A percentile compares a stretch with the other conserved stretches of the same genome.
These are phyloP conservation scores for Dermochelys coriacea DNA, from an alignment of 2,797 vertebrate genomes.

Conservation along the genomic window DNA sequence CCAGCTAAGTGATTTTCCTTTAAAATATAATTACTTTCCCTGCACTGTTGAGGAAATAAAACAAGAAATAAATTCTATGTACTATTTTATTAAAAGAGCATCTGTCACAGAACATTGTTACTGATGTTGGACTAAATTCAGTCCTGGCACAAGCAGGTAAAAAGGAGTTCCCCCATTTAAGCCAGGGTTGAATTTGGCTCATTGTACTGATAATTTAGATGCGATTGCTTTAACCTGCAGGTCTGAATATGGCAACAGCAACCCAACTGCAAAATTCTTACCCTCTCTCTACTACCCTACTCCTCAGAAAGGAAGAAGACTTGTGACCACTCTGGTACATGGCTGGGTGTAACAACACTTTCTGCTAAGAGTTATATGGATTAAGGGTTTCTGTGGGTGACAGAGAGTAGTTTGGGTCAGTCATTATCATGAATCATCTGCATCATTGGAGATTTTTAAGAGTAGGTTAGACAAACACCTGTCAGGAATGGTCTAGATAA, in stretches of 20 bases:
- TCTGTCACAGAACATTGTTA: not conserved
- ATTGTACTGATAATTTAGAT: not conserved
- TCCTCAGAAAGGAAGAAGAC: not conserved
- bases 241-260: not conserved
- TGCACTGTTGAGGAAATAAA: constrained; percentile 36
- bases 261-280: not conserved
- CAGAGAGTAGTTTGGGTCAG: not conserved
- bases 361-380: not conserved
- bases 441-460: no score
- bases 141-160: not conserved
- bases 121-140: not conserved
- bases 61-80: not conserved
- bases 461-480: no score
- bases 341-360: not conserved
- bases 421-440: not conserved
- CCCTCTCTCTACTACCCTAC: not conserved
- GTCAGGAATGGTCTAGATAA: no score
- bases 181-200: not conserved
- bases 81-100: constrained; percentile 4
- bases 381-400: not conserved
- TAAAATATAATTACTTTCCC: constrained; percentile 29
- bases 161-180: not conserved
- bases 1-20: constrained; percentile 43
- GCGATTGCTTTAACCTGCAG: not conserved
- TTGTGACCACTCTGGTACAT: not conserved